These are phyloP conservation scores for Idris sp. DNA, from an alignment of 1,140 invertebrate genomes.

Conservation along the genomic window DNA sequence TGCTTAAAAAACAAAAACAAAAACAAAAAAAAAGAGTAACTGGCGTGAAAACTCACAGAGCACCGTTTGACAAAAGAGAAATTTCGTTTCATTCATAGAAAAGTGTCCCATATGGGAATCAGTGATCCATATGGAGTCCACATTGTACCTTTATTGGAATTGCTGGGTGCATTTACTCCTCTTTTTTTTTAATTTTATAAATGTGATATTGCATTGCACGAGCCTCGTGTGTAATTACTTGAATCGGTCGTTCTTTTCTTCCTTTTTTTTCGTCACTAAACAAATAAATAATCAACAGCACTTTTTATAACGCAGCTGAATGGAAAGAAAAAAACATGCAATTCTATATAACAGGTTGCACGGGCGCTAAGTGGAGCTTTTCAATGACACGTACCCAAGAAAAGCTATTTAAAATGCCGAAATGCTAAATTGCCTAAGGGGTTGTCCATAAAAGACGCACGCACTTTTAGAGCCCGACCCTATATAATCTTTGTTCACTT, in stretches of 20 bases:
- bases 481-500: constrained; percentile 47
- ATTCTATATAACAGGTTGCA: constrained; percentile 43
- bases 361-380: constrained; percentile 30
- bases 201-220: too few species aligned
- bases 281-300: constrained; percentile 13
- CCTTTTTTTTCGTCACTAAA: constrained; percentile 21
- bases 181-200: too few species aligned
- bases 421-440: constrained; percentile 41
- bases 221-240: constrained; percentile 33
- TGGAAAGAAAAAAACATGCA: constrained; percentile 29
- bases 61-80: constrained; percentile 26
- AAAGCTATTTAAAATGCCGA: constrained; percentile 50
- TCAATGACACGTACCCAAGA: constrained; percentile 23
- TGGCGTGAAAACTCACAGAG: constrained; percentile 19
- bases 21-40: constrained; percentile 1
- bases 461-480: constrained; percentile 47
- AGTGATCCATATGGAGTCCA: constrained; percentile 28
- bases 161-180: too few species aligned
- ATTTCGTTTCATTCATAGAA: constrained; percentile 16
- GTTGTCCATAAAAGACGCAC: constrained; percentile 46
- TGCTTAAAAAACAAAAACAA: too few species aligned
- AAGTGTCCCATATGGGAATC: too few species aligned
- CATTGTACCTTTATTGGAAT: too few species aligned
- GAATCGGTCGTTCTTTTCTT: constrained; percentile 13
- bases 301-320: constrained; percentile 21